Percentiles rank a stretch among this genome's conserved stretches.
Evolutionary conservation across 2,888 invertebrate genomes (phyloP).

Genomic region (Perizoma flavofasciatum): DNA sequence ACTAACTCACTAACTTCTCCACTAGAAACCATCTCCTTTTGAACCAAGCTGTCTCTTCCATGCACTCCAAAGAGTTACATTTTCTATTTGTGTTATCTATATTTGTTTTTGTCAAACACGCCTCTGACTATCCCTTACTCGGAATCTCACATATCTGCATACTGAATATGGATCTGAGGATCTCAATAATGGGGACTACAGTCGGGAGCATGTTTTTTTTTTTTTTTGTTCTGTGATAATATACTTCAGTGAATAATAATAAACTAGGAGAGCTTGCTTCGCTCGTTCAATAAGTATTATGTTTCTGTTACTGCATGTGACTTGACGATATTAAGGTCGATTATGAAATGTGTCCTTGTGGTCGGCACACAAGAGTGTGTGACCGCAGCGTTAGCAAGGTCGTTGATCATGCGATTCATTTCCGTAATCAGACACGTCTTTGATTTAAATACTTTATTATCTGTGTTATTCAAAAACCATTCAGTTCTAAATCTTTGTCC

Average conservation of each 20-base stretch:
- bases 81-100: no score
- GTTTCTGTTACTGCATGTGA: constrained; percentile 11
- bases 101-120: no score
- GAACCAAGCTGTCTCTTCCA: constrained; percentile 82
- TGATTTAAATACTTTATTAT: constrained; percentile 45
- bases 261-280: background rate
- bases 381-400: constrained; percentile 62
- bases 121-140: no score
- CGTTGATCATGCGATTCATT: constrained; percentile 60
- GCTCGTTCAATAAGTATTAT: constrained; percentile 3
- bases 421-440: constrained; percentile 64
- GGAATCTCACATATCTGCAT: no score
- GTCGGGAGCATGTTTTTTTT: no score
- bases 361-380: constrained; percentile 23
- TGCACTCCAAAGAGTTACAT: constrained; percentile 58
- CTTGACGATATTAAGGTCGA: constrained; percentile 17
- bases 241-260: constrained; percentile 13
- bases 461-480: constrained; percentile 18
- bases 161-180: no score
- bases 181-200: no score
- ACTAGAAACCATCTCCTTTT: constrained; percentile 92
- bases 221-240: no score
- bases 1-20: no score
- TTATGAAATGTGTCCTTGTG: constrained; percentile 11
- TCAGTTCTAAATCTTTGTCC: constrained; percentile 7